A percentile compares a stretch with the other conserved stretches of the same genome.
Evolutionary conservation across 2,797 vertebrate genomes (phyloP).

Genomic region (Streptopelia turtur): DNA sequence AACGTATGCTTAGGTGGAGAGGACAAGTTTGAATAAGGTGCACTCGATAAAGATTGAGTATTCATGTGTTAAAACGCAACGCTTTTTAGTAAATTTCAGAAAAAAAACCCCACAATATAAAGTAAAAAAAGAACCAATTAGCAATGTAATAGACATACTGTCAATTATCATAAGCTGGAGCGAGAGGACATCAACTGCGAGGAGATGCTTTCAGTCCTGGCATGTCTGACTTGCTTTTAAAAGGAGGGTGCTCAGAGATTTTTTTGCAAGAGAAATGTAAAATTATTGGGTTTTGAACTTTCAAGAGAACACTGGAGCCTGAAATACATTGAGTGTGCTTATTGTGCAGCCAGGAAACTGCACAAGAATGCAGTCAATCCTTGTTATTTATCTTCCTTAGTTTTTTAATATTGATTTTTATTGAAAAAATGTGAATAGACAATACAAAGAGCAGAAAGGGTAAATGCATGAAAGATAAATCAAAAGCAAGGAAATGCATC

Average conservation of each 20-base stretch:
- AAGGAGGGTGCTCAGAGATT: neutral
- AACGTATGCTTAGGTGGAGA: neutral
- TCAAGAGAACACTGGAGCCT: neutral
- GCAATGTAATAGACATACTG: neutral
- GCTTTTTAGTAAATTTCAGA: neutral
- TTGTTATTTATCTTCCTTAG: constrained; percentile 1
- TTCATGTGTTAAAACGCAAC: neutral
- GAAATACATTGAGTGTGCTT: neutral
- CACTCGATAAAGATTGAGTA: neutral
- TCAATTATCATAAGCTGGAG: neutral
- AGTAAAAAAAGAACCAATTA: neutral
- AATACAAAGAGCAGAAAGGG: constrained; percentile 22
- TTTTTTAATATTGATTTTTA: constrained; percentile 39
- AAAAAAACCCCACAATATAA: neutral
- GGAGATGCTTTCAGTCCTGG: neutral
- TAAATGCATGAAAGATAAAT: constrained; percentile 45
- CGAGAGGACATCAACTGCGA: fast-evolving
- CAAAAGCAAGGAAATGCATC: constrained; percentile 12
- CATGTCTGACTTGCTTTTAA: fast-evolving
- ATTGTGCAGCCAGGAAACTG: neutral
- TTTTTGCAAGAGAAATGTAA: neutral
- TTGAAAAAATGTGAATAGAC: constrained; percentile 17
- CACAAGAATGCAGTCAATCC: neutral
- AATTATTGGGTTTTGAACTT: neutral
- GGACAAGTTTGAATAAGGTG: neutral